Base-by-base conservation (phyloP, 2,888 invertebrate genomes). In the Euproctis similis region DNA sequence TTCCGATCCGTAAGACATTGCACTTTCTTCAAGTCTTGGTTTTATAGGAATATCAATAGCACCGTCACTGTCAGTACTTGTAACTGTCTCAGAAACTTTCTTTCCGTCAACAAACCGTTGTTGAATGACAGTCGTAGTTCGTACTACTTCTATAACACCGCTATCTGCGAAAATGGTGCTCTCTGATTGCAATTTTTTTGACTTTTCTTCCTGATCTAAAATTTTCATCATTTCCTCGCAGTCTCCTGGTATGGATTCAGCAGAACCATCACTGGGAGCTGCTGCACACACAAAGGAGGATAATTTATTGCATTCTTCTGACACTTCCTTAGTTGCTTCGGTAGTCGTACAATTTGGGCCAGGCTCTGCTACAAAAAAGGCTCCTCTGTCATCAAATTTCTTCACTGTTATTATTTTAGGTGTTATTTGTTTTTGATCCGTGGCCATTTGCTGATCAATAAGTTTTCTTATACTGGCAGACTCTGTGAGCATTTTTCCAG, bases 191-290 rank as follows among this genome's bases (percentile, higher is more conserved):
- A 51, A 46, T 38, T 62, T 53, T 21, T 67, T 67, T 6, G 67
- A 59, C 39, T 73, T 72, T 36, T 81, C 77, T 85, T 74, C 89
- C 84, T 62, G 86, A 53, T 67, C 87, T 60, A 68, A 72, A 42
- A 76, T 74, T 81, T 74, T 87, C 88, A 71, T 88, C 88, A 59
- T 86, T 76, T 68, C 86, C 73, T 61, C 90, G 73, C 67, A 90
- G 63, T 59, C 90, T 78, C 80, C 90, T 74, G 84, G 81, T 34
- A 84, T 81, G 0, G 85, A 85, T 50, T 85, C 84, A 1, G 78
- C 84, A 23, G 85, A 82, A 6, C 82, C 85, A 26, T 81, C 82
- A 38, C 80, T 82, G 2, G 80, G 74, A 16, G 80, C 75, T n/a
- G 78, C 71, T 23, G 80, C 81, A 26, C 85, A 86, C 24, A 81